Base-by-base conservation (phyloP, 2,797 vertebrate species). In the Leontopithecus rosalia region DNA sequence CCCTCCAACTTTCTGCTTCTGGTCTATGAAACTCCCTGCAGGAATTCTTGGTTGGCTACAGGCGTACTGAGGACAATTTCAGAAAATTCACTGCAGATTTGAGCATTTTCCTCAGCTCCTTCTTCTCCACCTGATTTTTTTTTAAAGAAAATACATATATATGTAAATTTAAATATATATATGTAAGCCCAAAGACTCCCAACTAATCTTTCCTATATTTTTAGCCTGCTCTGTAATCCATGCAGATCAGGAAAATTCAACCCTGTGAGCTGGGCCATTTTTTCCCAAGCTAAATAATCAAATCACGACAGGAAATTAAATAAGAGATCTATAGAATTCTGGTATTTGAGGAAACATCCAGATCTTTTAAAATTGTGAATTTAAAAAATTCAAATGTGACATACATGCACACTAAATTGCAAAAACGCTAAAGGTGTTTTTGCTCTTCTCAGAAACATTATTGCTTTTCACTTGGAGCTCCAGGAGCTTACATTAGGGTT, bases 131-230 rank as follows among this genome's bases (percentile, higher is more conserved):
- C 1, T 70, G 36, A 20, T 28, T n/a, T 50, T 64, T 43, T 55
- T 24, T 73, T 46, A 5, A 93, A 55, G 48, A 82, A 61, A 46
- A 81, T 15, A 19, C 41, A 75, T 55, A 20, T 88, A 20, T 41
- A 67, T 61, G 36, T 52, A 46, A 46, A 75, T 36, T 75, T 22
- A 43, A 41, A 79, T 61, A 48, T 67, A 64, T 2, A 52, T 36
- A 20, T 12, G 10, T 48, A 77, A 72, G 72, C 7, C 67, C 33
- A 73, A 70, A 72, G 41, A 86, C 28, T 75, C 58, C 33, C 61
- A 91, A 57, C n/a, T 61, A 55, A 58, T 89, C 72, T 96, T 77
- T 55, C 64, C 36, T 77, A 70, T n/a, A 12, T 70, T 95, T 92
- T 87, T 41, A 89, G 52, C 12, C 33, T 55, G 46, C 28, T 50